Percentiles rank a stretch among this genome's conserved stretches.
phyloP scores from a whole-genome alignment of 2,113 vertebrate species.

The Aptenodytes patagonicus region DNA sequence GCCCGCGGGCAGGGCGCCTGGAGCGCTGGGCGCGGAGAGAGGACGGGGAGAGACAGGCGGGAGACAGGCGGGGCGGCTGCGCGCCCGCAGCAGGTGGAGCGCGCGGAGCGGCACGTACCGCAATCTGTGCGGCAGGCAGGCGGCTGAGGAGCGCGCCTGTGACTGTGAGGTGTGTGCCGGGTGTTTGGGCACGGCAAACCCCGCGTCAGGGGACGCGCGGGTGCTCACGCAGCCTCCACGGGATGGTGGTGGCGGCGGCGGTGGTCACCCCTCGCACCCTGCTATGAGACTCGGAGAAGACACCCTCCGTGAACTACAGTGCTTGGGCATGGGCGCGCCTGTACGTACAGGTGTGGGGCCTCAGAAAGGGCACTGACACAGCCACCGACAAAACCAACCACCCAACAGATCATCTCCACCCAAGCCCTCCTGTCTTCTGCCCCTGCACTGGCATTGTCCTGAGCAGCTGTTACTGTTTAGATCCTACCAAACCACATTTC shows the following conservation, averaged over 20 bases:
- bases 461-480: accelerated
- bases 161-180: accelerated
- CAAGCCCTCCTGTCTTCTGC: accelerated
- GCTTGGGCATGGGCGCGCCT: accelerated
- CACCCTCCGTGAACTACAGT: accelerated
- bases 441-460: background rate
- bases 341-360: accelerated
- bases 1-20: background rate
- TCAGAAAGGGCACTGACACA: accelerated
- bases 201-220: accelerated
- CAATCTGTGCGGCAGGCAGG: background rate
- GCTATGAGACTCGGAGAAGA: accelerated
- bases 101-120: background rate
- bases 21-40: background rate
- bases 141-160: accelerated
- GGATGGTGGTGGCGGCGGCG: background rate
- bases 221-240: accelerated
- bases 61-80: background rate
- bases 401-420: accelerated
- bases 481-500: accelerated
- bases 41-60: too few relatives aligned
- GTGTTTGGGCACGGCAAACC: accelerated
- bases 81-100: background rate
- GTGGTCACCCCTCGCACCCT: background rate
- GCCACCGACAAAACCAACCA: accelerated